Percentiles rank a stretch among this genome's conserved stretches.
phyloP scores from a whole-genome alignment of 2,797 vertebrate species.

The Salarias fasciatus region DNA sequence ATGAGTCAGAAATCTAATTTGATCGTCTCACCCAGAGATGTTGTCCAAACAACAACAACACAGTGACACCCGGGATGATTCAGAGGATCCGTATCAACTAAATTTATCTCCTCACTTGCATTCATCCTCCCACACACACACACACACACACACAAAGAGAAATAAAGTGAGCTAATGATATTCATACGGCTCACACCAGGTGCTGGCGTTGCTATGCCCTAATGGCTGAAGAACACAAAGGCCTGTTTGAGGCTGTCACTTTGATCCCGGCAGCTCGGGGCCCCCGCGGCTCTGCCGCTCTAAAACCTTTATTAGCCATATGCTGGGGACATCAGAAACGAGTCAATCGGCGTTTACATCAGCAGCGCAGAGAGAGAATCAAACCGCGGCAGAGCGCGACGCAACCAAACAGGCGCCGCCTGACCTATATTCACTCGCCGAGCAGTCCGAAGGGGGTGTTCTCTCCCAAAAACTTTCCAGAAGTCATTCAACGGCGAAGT shows the following conservation, averaged over 20 bases:
- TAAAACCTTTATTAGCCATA: constrained; percentile 67
- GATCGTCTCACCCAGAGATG: too few relatives aligned
- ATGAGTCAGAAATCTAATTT: too few relatives aligned
- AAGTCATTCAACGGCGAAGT: constrained; percentile 34
- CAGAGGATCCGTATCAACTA: too few relatives aligned
- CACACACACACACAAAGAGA: constrained; percentile 20
- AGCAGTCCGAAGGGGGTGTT: constrained; percentile 21
- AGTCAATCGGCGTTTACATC: constrained; percentile 54
- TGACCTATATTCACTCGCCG: constrained; percentile 21
- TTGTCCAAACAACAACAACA: too few relatives aligned
- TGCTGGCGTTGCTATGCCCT: constrained; percentile 38
- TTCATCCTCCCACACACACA: constrained; percentile 12
- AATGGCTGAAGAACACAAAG: constrained; percentile 66
- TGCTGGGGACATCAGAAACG: constrained; percentile 53
- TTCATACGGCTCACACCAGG: constrained; percentile 47
- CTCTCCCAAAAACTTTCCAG: constrained; percentile 25
- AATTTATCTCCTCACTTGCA: background rate
- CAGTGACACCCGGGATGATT: too few relatives aligned
- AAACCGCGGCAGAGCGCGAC: constrained; percentile 6
- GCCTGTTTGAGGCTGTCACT: constrained; percentile 65
- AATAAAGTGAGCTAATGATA: constrained; percentile 48
- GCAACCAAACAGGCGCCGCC: background rate
- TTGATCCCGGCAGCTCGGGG: constrained; percentile 57
- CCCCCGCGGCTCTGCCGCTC: constrained; percentile 44
- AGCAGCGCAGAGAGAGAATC: constrained; percentile 3